phyloP scores from a whole-genome alignment of 2,113 vertebrate species.

The Neotragus pygmaeus region DNA sequence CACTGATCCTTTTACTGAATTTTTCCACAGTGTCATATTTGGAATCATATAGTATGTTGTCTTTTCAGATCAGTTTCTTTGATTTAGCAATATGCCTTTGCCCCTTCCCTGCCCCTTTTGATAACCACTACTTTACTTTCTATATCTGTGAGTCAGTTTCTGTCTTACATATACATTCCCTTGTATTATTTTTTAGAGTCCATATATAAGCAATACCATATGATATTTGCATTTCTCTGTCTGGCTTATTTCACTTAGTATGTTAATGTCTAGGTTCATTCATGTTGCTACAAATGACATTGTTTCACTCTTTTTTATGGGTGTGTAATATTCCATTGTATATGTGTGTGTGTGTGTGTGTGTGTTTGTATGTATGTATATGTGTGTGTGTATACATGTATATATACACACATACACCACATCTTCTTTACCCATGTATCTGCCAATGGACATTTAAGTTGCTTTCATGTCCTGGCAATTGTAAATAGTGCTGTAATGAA shows the following conservation, averaged over 20 bases:
- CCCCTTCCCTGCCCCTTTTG: neutral
- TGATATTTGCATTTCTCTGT: neutral
- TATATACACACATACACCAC: accelerated
- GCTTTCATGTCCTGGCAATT: neutral
- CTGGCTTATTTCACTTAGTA: neutral
- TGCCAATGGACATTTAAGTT: neutral
- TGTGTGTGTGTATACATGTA: accelerated
- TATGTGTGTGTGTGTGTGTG: accelerated
- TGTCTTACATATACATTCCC: neutral
- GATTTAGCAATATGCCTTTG: neutral
- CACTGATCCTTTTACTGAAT: neutral
- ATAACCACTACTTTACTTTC: neutral
- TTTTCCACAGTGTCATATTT: neutral
- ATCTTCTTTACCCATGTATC: neutral
- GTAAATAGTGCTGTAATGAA: neutral
- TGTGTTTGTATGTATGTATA: accelerated
- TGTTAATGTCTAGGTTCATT: neutral
- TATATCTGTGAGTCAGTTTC: neutral
- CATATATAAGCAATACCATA: neutral
- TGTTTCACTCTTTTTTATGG: neutral
- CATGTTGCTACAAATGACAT: neutral
- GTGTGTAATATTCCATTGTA: neutral
- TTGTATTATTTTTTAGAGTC: neutral
- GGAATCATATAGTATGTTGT: neutral
- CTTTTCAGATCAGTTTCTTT: neutral